Conservation (phyloP, 2,797 vertebrate genomes). For the Pangasius macronema region DNA sequence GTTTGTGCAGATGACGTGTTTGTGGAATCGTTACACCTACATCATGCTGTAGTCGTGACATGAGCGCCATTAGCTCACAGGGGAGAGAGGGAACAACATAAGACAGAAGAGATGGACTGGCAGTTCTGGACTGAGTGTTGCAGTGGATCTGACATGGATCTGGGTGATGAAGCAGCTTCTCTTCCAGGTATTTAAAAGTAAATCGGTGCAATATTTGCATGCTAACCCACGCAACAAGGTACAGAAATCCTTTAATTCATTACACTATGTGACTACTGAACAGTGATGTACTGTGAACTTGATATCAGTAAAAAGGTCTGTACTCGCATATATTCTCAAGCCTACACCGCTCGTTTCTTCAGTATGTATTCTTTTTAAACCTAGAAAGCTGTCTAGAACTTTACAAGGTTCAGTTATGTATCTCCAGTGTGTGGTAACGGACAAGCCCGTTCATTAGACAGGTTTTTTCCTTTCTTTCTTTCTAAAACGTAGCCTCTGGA, state of each 20-base stretch:
- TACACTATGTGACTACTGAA: not conserved
- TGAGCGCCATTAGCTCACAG: no score
- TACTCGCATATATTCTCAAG: no score
- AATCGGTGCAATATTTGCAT: not conserved
- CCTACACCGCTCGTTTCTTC: no score
- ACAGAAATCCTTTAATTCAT: not conserved
- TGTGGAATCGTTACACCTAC: no score
- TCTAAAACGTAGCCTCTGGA: not conserved
- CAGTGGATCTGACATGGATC: not conserved
- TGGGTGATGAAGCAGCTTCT: not conserved
- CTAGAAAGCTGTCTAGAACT: not conserved
- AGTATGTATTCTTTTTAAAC: not conserved
- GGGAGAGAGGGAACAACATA: not conserved
- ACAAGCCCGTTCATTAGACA: not conserved
- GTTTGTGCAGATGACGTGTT: no score
- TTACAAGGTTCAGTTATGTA: not conserved
- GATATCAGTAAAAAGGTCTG: no score
- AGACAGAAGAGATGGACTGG: not conserved
- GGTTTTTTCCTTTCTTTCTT: not conserved
- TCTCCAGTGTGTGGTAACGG: not conserved
- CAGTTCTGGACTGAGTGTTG: not conserved
- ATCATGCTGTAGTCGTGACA: no score
- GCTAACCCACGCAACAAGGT: not conserved
- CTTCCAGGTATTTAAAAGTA: not conserved
- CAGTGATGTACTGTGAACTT: not conserved